phyloP scores from a whole-genome alignment of 1,140 invertebrate genomes.

The Caenorhabditis remanei region DNA sequence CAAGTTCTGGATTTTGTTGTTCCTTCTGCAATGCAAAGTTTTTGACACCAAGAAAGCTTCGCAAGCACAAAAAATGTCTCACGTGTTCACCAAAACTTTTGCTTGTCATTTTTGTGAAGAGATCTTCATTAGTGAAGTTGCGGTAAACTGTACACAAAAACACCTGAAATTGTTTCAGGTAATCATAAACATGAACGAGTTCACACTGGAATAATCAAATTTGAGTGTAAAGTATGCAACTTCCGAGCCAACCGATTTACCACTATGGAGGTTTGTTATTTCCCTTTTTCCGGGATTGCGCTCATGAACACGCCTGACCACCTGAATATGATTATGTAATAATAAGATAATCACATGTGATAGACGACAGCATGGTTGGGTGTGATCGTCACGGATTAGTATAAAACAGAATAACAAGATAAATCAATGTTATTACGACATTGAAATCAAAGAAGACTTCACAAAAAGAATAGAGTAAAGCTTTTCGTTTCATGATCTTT shows the following conservation, averaged over 20 bases:
- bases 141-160: slow-evolving; percentile 61
- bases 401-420: slow-evolving; percentile 5
- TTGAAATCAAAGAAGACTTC: background rate
- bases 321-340: background rate
- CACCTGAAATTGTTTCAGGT: background rate
- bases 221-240: slow-evolving; percentile 78
- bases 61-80: slow-evolving; percentile 78
- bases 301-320: too few species aligned
- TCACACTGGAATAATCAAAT: slow-evolving; percentile 78
- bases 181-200: slow-evolving; percentile 71
- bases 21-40: slow-evolving; percentile 76
- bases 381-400: background rate
- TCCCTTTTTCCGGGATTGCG: background rate
- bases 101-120: slow-evolving; percentile 77
- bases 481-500: background rate
- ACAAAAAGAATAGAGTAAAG: slow-evolving; percentile 11
- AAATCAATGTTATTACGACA: slow-evolving; percentile 23
- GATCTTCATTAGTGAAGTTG: slow-evolving; percentile 74
- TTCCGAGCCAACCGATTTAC: slow-evolving; percentile 75
- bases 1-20: slow-evolving; percentile 75
- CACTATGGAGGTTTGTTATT: slow-evolving; percentile 72
- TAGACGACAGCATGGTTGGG: background rate
- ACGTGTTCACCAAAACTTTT: slow-evolving; percentile 78
- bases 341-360: background rate
- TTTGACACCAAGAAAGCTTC: slow-evolving; percentile 74